Conservation (phyloP, 2,888 invertebrate species). For the Meteorus cinctellus region DNA sequence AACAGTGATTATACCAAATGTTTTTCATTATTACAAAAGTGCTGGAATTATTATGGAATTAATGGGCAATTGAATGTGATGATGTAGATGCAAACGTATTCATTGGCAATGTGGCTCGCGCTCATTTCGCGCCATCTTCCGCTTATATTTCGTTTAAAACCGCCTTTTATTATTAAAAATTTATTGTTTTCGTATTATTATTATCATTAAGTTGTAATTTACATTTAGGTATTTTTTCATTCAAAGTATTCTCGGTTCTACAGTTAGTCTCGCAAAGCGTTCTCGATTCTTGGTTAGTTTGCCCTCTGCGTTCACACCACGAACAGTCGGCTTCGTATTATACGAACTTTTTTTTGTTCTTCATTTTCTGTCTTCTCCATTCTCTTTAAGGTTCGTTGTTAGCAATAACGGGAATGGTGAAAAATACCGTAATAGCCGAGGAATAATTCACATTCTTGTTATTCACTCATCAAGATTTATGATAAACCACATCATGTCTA, state of each 20-base stretch:
- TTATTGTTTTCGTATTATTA: background rate
- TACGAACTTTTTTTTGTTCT: conserved; percentile 14
- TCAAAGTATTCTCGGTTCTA: background rate
- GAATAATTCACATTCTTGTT: background rate
- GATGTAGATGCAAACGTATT: conserved; percentile 59
- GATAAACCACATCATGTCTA: conserved; percentile 25
- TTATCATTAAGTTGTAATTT: background rate
- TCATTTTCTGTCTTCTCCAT: conserved; percentile 8
- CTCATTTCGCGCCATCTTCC: conserved; percentile 76
- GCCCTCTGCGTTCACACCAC: conserved; percentile 30
- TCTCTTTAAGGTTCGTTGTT: conserved; percentile 32
- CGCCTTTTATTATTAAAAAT: conserved; percentile 34
- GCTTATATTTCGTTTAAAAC: conserved; percentile 57
- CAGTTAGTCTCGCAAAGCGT: background rate
- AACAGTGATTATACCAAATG: conserved; percentile 54
- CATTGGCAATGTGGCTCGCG: conserved; percentile 64
- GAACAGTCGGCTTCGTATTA: conserved; percentile 33
- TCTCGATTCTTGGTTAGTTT: conserved; percentile 43
- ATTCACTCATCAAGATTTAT: conserved; percentile 21
- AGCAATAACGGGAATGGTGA: conserved; percentile 6
- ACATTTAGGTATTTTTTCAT: background rate
- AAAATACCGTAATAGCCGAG: background rate
- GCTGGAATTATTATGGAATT: conserved; percentile 26
- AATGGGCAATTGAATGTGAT: conserved; percentile 28
- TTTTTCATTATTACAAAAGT: conserved; percentile 48